Evolutionary conservation across 2,797 vertebrate genomes (phyloP).

Genomic region (Sebastes minor): DNA sequence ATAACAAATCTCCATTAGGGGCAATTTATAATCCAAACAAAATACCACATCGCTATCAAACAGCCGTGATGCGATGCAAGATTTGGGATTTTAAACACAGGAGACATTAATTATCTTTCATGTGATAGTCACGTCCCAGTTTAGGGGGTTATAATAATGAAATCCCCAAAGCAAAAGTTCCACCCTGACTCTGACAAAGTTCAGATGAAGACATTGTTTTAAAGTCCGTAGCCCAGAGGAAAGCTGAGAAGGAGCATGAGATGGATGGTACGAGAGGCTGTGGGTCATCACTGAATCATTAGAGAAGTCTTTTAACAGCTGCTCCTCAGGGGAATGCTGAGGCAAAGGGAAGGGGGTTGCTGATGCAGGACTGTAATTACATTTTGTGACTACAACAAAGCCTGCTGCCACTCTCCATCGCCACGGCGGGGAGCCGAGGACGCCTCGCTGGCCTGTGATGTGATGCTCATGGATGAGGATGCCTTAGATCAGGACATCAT

Average conservation of each 20-base stretch:
- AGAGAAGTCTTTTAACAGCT: slow-evolving; percentile 4
- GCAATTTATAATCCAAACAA: background rate
- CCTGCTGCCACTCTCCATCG: background rate
- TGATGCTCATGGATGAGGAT: background rate
- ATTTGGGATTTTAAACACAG: background rate
- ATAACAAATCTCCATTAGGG: background rate
- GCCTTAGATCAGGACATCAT: background rate
- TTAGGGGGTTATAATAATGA: background rate
- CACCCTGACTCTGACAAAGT: background rate
- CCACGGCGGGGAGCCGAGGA: accelerated
- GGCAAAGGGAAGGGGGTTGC: background rate
- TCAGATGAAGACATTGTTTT: background rate
- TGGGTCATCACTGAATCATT: slow-evolving; percentile 4
- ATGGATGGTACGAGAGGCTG: background rate
- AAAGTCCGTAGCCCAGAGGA: background rate
- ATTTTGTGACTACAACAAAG: slow-evolving; percentile 21
- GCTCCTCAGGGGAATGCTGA: background rate
- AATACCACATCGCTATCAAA: background rate
- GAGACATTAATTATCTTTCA: background rate
- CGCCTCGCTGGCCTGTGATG: background rate
- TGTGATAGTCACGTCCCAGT: background rate
- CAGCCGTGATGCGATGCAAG: background rate
- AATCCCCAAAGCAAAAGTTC: background rate
- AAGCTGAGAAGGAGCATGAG: background rate
- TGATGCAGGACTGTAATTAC: slow-evolving; percentile 33